These are phyloP conservation scores for Bambusicola thoracicus DNA, from an alignment of 2,113 vertebrate species.

Conservation along the genomic window DNA sequence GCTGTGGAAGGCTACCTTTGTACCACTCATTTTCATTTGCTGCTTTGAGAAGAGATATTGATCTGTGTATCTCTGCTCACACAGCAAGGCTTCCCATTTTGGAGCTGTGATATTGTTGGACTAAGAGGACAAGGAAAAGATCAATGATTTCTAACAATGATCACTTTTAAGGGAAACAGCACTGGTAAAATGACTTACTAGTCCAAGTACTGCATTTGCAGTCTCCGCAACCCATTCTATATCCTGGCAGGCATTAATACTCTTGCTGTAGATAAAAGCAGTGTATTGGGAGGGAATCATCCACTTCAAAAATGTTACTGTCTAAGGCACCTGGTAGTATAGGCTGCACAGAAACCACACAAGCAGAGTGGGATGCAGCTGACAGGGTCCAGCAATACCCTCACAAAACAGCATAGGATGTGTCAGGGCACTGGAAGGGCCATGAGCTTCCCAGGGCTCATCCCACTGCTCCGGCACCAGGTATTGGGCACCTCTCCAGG, in stretches of 20 bases:
- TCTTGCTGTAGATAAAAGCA: background rate
- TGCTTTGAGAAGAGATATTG: conserved; percentile 52
- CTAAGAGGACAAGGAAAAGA: conserved; percentile 50
- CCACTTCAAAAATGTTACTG: background rate
- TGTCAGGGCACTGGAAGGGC: background rate
- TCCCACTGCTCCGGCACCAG: background rate
- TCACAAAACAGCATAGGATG: background rate
- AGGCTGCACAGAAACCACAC: background rate
- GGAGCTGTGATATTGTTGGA: conserved; percentile 42
- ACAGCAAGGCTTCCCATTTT: conserved; percentile 60
- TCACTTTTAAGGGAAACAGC: conserved; percentile 27
- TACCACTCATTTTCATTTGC: conserved; percentile 55
- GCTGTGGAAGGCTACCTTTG: conserved; percentile 1
- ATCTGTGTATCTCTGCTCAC: conserved; percentile 61
- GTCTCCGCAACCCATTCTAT: background rate
- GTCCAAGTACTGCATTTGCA: background rate
- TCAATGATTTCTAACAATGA: conserved; percentile 64
- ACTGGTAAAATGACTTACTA: conserved; percentile 39
- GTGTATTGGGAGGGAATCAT: background rate
- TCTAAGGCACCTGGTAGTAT: background rate
- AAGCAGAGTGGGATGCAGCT: background rate
- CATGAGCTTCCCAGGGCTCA: background rate
- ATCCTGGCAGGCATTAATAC: background rate
- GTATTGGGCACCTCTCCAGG: background rate
- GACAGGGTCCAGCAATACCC: background rate